Evolutionary conservation across 2,888 invertebrate genomes (phyloP), one percentile per base, ranked within the genome.

Genomic region (Pristionchus japonicus): DNA sequence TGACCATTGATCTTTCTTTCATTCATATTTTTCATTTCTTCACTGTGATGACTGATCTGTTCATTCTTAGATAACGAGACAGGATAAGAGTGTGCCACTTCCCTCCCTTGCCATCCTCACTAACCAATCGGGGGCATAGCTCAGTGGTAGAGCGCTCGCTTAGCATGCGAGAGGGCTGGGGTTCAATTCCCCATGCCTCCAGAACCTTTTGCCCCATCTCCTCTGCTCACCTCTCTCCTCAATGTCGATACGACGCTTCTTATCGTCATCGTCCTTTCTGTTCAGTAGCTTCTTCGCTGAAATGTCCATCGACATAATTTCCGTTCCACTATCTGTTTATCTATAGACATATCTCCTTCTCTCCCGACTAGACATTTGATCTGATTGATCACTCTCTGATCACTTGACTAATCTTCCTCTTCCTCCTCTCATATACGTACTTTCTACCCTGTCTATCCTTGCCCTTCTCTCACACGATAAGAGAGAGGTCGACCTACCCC

Each of bases 281-380:
- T 90, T 90, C 86, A 91, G 84, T 3, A 92, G 86, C 83, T 92
- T 92, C 85, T 90, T 91, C 40, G 89, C 91, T 90, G 89, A 80
- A 91, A 90, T 43, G 17, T 31, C 34, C 11, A 70, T 11, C 9
- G 43, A 1, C 15, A 74, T 40, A 4, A 37, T 37, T 7, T 74
- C 40, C 70, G 27, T 34, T 64, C 64, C 64, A 31, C 64, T 57
- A 15, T 57, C 7, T 64, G 11, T 70, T 70, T 17, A 70, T 40
- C 57, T 57, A n/a, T 37, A 70, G 37, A 37, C 70, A 34, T 23
- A 31, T 31, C 31, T 37, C 70, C 31, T 23, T 70, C 31, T 70
- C 31, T 70, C 31, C 7, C 23, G 77, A 77, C 77, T 77, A 77
- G 77, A 77, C 77, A 77, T 77, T 47, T 77, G 77, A 77, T 47